These are phyloP conservation scores for Cassiopea xamachana DNA, from an alignment of 30 jellyfish, hydroid and myxozoan species.

Conservation along the genomic window DNA sequence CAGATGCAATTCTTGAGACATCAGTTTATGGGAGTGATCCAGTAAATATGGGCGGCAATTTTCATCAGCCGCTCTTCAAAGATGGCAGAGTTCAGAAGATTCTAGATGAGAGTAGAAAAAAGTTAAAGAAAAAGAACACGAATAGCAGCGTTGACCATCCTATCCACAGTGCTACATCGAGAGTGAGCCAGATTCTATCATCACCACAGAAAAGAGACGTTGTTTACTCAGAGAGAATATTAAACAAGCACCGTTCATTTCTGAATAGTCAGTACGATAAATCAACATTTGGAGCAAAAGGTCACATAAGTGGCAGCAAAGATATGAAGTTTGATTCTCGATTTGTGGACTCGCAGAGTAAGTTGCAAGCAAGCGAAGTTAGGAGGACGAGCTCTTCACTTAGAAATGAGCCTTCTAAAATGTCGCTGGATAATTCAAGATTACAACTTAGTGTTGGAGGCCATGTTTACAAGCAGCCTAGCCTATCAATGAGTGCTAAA, in stretches of 20 bases:
- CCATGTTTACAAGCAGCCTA: not conserved
- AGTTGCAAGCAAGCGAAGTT: not conserved
- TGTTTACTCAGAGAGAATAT: constrained; percentile 21
- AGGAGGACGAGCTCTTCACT: not conserved
- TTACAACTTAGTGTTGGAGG: not conserved
- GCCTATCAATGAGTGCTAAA: not conserved
- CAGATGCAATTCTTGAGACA: constrained; percentile 68
- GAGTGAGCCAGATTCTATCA: not conserved
- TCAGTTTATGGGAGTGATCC: constrained; percentile 78
- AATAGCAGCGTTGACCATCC: constrained; percentile 47
- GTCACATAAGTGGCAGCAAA: not conserved
- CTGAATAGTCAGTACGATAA: not conserved
- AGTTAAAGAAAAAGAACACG: constrained; percentile 18
- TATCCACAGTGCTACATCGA: constrained; percentile 7
- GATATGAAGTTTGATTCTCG: not conserved
- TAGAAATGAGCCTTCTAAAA: not conserved
- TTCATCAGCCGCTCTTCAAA: constrained; percentile 59
- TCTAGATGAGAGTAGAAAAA: constrained; percentile 63
- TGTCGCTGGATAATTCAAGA: not conserved
- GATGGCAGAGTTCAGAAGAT: constrained; percentile 60
- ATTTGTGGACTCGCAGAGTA: not conserved
- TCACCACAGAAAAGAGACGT: constrained; percentile 62
- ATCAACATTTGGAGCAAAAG: not conserved
- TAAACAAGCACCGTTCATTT: constrained; percentile 42
- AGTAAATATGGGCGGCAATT: constrained; percentile 77